Percentiles rank a stretch among this genome's conserved stretches.
These are phyloP conservation scores for Dermolepida albohirtum DNA, from an alignment of 2,888 invertebrate genomes.

Conservation along the genomic window DNA sequence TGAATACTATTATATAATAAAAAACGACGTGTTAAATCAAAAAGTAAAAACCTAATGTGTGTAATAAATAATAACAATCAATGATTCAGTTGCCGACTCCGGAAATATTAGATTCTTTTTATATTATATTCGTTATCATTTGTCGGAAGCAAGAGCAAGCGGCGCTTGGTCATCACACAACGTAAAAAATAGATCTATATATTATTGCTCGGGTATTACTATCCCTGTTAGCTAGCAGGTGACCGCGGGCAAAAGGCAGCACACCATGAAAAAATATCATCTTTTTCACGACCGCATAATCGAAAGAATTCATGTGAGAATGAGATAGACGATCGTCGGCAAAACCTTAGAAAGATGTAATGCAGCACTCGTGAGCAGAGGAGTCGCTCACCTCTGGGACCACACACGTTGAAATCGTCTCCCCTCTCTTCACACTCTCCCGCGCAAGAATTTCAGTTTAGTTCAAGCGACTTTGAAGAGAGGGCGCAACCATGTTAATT, in stretches of 20 bases:
- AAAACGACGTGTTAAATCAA: too few species aligned
- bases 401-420: constrained; percentile 62
- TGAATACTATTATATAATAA: too few species aligned
- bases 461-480: constrained; percentile 50
- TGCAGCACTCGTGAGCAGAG: constrained; percentile 61
- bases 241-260: constrained; percentile 40
- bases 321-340: constrained; percentile 51
- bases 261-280: constrained; percentile 36
- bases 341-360: constrained; percentile 56
- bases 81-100: too few species aligned
- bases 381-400: constrained; percentile 62
- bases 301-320: constrained; percentile 48
- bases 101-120: too few species aligned
- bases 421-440: constrained; percentile 46
- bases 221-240: constrained; percentile 29
- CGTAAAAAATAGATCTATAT: constrained; percentile 8
- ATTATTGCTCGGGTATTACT: constrained; percentile 13
- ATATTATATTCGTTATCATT: too few species aligned
- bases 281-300: constrained; percentile 43
- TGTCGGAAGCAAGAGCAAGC: too few species aligned
- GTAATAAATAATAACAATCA: too few species aligned
- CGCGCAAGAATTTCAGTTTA: constrained; percentile 36
- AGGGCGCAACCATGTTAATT: constrained; percentile 50
- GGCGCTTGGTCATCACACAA: not conserved
- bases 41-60: too few species aligned